Conservation (phyloP, 2,888 invertebrate genomes). For the Nemotelus pantherinus region DNA sequence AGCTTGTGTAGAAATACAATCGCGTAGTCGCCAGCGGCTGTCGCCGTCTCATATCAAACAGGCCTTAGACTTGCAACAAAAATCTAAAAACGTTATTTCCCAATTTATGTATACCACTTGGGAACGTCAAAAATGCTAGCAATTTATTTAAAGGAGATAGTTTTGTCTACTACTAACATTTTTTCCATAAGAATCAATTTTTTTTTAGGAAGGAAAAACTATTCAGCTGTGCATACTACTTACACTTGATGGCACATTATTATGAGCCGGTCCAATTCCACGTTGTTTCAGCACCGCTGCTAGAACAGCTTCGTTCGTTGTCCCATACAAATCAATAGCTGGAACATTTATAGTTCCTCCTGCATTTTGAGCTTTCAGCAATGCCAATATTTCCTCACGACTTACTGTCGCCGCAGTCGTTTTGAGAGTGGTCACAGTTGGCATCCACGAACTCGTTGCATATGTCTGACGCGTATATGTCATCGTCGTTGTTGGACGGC, state of each 20-base stretch:
- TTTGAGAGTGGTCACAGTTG: conserved; percentile 56
- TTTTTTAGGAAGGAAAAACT: too few relatives aligned
- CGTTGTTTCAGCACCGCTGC: conserved; percentile 77
- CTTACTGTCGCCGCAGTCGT: conserved; percentile 57
- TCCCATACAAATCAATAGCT: conserved; percentile 65
- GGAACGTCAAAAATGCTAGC: too few relatives aligned
- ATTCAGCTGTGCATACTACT: conserved; percentile 41
- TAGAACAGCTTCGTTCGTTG: conserved; percentile 75
- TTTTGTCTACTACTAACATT: too few relatives aligned
- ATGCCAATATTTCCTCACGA: conserved; percentile 53
- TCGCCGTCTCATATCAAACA: too few relatives aligned
- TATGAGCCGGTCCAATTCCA: conserved; percentile 75
- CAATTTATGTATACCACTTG: too few relatives aligned
- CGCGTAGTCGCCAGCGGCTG: too few relatives aligned
- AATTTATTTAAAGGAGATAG: too few relatives aligned
- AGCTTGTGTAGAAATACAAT: too few relatives aligned
- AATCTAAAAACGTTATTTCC: too few relatives aligned
- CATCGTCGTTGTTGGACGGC: conserved; percentile 57
- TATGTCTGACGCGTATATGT: conserved; percentile 55
- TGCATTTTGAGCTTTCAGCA: conserved; percentile 55
- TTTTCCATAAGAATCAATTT: too few relatives aligned
- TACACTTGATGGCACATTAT: conserved; percentile 58
- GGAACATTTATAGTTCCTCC: conserved; percentile 51
- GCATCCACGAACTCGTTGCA: conserved; percentile 25
- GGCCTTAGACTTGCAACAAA: too few relatives aligned